Conservation (phyloP, 1,140 invertebrate species). For the Augochlora pura region DNA sequence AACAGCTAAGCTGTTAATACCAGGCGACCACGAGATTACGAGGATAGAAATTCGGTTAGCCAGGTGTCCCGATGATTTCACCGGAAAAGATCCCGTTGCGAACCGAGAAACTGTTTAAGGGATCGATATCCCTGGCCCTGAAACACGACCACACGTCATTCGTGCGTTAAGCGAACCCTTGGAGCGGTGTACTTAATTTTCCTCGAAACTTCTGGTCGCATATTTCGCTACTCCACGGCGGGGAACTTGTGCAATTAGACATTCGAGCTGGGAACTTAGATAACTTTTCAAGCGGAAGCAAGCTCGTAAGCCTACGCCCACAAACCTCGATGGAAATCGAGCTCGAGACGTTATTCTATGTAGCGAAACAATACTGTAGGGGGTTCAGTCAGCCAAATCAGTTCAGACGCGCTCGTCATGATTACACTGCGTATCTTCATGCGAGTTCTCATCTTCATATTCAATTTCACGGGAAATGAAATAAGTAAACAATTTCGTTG, state of each 20-base stretch:
- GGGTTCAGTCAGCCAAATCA: not conserved
- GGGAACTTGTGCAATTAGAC: conserved; percentile 44
- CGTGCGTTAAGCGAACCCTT: conserved; percentile 17
- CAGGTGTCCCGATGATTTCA: not conserved
- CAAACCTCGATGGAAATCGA: not conserved
- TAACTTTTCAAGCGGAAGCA: conserved; percentile 14
- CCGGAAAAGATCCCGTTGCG: not conserved
- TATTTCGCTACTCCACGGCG: conserved; percentile 7
- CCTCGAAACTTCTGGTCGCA: conserved; percentile 34
- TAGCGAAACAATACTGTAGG: not conserved
- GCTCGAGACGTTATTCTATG: not conserved
- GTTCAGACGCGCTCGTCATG: not conserved
- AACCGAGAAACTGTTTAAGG: not conserved
- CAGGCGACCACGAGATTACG: not conserved
- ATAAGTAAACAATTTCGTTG: too few relatives aligned
- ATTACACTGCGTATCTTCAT: too few relatives aligned
- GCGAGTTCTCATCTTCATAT: too few relatives aligned
- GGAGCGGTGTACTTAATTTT: conserved; percentile 26
- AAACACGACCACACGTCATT: conserved; percentile 13
- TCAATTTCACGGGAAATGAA: too few relatives aligned
- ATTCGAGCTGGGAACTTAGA: conserved; percentile 20
- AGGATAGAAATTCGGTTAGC: not conserved
- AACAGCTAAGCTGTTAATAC: too few relatives aligned
- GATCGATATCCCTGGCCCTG: not conserved
- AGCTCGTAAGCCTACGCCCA: not conserved